These are phyloP conservation scores for Myiotriccus ornatus DNA, from an alignment of 2,797 vertebrate species.

Conservation along the genomic window DNA sequence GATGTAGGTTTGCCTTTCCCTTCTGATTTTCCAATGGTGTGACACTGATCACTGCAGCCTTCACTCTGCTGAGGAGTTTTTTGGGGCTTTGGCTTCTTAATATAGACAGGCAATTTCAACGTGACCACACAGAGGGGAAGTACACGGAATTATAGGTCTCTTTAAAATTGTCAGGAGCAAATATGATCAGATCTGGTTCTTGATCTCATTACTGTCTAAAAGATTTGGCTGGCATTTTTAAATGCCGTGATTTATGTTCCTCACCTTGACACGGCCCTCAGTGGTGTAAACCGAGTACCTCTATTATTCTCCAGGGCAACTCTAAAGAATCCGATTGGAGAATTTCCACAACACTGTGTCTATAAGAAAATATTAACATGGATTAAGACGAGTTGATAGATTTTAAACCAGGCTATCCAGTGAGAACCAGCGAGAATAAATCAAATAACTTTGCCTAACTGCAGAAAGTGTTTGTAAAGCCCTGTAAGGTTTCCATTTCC, in stretches of 20 bases:
- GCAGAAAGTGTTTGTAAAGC: conserved; percentile 76
- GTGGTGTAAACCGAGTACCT: conserved; percentile 58
- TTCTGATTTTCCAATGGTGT: neutral
- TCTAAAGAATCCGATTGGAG: conserved; percentile 30
- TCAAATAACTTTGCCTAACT: conserved; percentile 68
- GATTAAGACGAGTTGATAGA: conserved; percentile 64
- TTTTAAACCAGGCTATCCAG: conserved; percentile 60
- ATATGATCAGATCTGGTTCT: conserved; percentile 57
- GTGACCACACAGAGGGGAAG: neutral
- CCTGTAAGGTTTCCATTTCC: conserved; percentile 71
- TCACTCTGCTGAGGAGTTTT: neutral
- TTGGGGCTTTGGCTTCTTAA: neutral
- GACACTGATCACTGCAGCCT: neutral
- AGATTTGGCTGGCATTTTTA: conserved; percentile 64
- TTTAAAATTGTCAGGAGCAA: conserved; percentile 49
- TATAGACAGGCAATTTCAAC: neutral
- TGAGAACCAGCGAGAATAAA: conserved; percentile 57
- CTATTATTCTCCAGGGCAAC: conserved; percentile 52
- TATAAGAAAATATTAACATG: conserved; percentile 65
- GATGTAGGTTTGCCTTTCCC: neutral
- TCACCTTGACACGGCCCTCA: conserved; percentile 35
- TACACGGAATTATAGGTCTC: neutral
- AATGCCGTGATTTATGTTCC: conserved; percentile 60
- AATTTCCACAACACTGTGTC: conserved; percentile 50
- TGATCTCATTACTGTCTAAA: conserved; percentile 65